Conservation (phyloP, 2,113 vertebrate genomes). For the Campylorhamphus procurvoides region DNA sequence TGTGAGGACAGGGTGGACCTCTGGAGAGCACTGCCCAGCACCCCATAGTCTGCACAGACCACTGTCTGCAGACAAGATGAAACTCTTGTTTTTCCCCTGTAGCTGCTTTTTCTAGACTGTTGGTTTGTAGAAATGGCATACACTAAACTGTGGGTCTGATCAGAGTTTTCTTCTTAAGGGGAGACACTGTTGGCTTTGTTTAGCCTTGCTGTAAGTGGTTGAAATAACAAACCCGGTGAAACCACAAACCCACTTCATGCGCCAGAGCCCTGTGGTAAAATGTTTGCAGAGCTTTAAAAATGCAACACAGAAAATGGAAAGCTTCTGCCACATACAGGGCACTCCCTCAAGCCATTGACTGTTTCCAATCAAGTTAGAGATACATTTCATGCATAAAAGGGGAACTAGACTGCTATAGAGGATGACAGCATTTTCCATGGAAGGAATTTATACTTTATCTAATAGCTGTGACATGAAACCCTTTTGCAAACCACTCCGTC, state of each 20-base stretch:
- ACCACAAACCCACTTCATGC: not conserved
- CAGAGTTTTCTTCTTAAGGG: not conserved
- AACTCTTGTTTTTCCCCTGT: not conserved
- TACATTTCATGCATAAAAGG: not conserved
- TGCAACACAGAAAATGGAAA: not conserved
- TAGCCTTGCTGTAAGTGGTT: not conserved
- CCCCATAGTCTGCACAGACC: not conserved
- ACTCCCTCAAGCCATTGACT: not conserved
- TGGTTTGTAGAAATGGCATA: not conserved
- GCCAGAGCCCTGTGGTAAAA: slow-evolving; percentile 1
- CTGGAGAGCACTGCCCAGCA: not conserved
- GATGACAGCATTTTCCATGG: not conserved
- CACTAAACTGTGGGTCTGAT: not conserved
- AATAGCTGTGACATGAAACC: not conserved
- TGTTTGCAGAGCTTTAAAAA: slow-evolving; percentile 10
- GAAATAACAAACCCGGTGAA: not conserved
- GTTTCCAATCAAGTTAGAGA: not conserved
- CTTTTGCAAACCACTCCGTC: not conserved
- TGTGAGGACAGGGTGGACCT: not conserved
- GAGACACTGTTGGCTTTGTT: not conserved
- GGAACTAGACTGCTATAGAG: not conserved
- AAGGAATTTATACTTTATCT: not conserved
- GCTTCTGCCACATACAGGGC: not conserved
- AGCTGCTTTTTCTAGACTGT: not conserved
- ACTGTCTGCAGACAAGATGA: not conserved